Base-by-base conservation (phyloP, 2,888 invertebrate genomes). In the Cephus pulcher region DNA sequence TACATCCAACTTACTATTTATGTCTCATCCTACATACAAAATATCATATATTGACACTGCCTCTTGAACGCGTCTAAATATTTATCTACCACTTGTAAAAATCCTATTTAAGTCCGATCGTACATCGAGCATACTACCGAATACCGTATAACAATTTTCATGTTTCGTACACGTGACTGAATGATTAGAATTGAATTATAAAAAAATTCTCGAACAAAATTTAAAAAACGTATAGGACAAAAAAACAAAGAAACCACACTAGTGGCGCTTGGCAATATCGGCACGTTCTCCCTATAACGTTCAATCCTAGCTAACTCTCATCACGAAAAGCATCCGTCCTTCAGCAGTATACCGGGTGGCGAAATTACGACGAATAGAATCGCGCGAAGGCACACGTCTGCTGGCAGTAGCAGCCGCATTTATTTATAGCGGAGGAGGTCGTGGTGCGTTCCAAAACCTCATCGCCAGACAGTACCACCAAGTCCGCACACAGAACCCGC, bases 351-450 rank as follows among this genome's bases (percentile, higher is more conserved):
- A n/a, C 34, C 30, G 15, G n/a, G 75, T 23, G 37, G 34, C 34
- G 35, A 86, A 87, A 86, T 85, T 83, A 85, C 86, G 82, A 82
- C 84, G 86, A 86, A 84, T 85, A 86, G 85, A 82, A 82, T 82
- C 82, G 83, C 82, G 81, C 80, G 83, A 85, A 82, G 82, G 81
- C 82, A 82, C 82, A 82, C 80, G 84, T 80, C 85, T 84, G 86
- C 86, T 88, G 88, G 89, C 89, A 87, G 84, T 84, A 84, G 84
- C 84, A 84, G 80, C 82, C 82, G 85, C 83, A 88, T 89, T 89
- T 91, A 91, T 91, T 91, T 90, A 90, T 91, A 91, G 91, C 88
- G 84, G 86, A 89, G 88, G 91, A 90, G 90, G 90, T 89, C 89
- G 90, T 82, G 88, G 84, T 88, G 87, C 87, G 89, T 90, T 90